A percentile compares a stretch with the other conserved stretches of the same genome.
These are phyloP conservation scores for Brachyistius frenatus DNA, from an alignment of 2,113 vertebrate species.

Conservation along the genomic window DNA sequence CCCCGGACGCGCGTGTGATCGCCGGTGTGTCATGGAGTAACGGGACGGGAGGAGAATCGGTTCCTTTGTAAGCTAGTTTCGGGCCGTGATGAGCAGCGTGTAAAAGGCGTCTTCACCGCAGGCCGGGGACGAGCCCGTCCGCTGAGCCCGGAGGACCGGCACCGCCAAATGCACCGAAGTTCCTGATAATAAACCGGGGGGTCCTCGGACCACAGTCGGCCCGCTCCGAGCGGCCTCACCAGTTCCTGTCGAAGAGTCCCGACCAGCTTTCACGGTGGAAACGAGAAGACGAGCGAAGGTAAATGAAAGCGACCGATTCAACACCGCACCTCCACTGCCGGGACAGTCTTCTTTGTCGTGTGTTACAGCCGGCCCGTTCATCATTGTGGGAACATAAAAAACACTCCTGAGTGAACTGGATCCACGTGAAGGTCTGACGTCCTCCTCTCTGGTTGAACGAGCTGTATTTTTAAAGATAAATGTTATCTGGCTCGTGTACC, in stretches of 20 bases:
- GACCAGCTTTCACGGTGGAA: constrained; percentile 77
- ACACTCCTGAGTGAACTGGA: too few relatives aligned
- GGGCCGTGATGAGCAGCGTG: constrained; percentile 52
- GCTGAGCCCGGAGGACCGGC: constrained; percentile 32
- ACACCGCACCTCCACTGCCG: not conserved
- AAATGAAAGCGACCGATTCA: constrained; percentile 8
- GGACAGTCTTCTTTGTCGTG: not conserved
- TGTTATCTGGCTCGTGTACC: constrained; percentile 29
- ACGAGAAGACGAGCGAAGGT: constrained; percentile 82
- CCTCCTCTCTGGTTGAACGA: not conserved
- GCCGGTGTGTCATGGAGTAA: not conserved
- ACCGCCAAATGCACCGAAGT: constrained; percentile 28
- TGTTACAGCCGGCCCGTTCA: not conserved
- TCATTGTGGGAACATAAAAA: not conserved
- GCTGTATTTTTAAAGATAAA: not conserved
- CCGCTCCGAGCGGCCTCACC: constrained; percentile 16
- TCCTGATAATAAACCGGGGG: constrained; percentile 1
- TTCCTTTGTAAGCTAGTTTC: constrained; percentile 52
- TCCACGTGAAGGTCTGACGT: too few relatives aligned
- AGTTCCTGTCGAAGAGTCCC: constrained; percentile 59
- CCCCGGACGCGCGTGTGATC: not conserved
- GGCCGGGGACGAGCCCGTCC: constrained; percentile 54
- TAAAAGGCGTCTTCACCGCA: constrained; percentile 57
- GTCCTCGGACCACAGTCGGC: not conserved
- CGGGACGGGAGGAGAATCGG: not conserved